A percentile compares a stretch with the other conserved stretches of the same genome.
Conservation (phyloP, 2,113 vertebrate species). For the Oryzias melastigma region DNA sequence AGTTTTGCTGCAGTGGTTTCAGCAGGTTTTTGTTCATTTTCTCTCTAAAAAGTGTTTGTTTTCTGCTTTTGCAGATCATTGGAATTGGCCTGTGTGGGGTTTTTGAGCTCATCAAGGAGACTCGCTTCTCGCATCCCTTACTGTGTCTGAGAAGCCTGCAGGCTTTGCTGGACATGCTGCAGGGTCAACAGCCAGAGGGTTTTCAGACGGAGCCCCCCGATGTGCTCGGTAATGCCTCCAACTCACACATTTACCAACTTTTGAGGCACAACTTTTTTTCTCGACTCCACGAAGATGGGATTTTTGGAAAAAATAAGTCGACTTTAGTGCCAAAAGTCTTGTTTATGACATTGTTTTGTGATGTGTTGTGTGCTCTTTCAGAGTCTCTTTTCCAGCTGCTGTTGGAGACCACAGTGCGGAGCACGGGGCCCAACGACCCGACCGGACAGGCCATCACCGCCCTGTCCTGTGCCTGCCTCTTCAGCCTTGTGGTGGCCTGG, state of each 20-base stretch:
- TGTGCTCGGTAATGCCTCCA: conserved; percentile 85
- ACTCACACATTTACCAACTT: too few relatives aligned
- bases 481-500: conserved; percentile 97
- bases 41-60: background rate
- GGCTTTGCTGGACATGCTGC: conserved; percentile 94
- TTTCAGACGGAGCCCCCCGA: conserved; percentile 97
- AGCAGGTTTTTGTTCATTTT: background rate
- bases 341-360: background rate
- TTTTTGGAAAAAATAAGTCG: too few relatives aligned
- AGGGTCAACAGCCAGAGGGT: conserved; percentile 97
- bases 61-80: conserved; percentile 83
- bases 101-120: conserved; percentile 98
- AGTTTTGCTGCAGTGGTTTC: too few relatives aligned
- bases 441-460: conserved; percentile 95
- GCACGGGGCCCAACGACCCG: conserved; percentile 92
- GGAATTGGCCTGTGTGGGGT: conserved; percentile 97
- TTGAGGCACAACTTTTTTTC: too few relatives aligned
- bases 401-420: conserved; percentile 95
- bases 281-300: too few relatives aligned
- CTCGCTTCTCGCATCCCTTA: conserved; percentile 94
- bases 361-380: conserved; percentile 63
- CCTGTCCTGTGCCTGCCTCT: conserved; percentile 96
- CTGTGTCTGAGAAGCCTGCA: conserved; percentile 96
- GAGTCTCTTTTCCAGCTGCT: conserved; percentile 96
- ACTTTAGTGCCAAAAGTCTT: too few relatives aligned